phyloP scores from a whole-genome alignment of 2,113 vertebrate species.

The Zosterops borbonicus region DNA sequence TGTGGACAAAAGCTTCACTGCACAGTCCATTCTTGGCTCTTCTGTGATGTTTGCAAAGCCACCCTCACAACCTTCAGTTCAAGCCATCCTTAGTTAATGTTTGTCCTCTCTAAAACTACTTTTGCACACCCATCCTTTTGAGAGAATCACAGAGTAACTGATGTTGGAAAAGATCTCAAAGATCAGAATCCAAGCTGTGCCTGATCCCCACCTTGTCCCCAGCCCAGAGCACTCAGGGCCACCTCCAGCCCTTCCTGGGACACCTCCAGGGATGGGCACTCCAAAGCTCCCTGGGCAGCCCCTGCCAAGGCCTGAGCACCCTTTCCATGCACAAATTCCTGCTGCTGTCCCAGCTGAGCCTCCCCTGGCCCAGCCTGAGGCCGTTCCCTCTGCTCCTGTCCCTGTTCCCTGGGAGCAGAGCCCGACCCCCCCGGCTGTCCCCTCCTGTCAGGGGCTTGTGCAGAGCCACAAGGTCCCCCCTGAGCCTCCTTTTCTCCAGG shows the following conservation, averaged over 20 bases:
- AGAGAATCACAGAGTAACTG: background rate
- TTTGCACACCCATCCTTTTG: background rate
- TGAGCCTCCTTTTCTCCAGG: background rate
- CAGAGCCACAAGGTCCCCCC: background rate
- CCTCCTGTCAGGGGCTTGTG: background rate
- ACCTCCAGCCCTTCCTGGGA: background rate
- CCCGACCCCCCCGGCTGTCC: background rate
- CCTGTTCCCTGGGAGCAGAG: background rate
- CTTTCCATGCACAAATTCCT: background rate
- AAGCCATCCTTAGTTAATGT: background rate
- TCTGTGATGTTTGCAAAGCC: background rate
- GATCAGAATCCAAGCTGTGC: background rate
- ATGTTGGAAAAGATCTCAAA: background rate
- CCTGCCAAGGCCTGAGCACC: background rate
- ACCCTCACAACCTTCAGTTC: background rate
- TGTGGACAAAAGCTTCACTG: background rate
- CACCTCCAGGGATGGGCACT: background rate
- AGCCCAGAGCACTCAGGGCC: background rate
- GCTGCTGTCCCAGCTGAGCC: fast-evolving
- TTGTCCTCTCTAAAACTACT: background rate
- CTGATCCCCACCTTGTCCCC: fast-evolving
- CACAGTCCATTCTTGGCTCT: background rate
- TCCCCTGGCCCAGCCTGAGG: background rate
- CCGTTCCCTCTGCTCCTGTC: background rate
- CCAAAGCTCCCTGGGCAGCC: background rate